Base-by-base conservation (phyloP, 2,888 invertebrate species). In the Diadegma fenestrale region DNA sequence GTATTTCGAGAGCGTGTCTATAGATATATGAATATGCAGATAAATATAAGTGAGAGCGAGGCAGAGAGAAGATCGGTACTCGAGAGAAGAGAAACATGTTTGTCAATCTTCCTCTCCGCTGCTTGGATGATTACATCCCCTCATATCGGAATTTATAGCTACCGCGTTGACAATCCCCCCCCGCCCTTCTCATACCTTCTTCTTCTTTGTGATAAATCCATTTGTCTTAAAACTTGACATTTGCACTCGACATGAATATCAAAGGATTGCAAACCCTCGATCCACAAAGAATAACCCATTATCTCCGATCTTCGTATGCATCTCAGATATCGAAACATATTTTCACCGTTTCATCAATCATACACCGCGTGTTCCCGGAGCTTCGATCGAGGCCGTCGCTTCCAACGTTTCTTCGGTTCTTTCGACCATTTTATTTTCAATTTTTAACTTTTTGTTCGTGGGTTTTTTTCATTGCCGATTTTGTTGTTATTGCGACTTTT, bases 41-140 rank as follows among this genome's bases (percentile, higher is more conserved):
- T 26, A 78, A 33, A 78, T 26, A 64, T 75, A 33, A 45, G 12
- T 14, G 10, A 14, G 17, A 37, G 37, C 37, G 37, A 37, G 37
- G 12, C 5, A 37, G 37, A 33, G 69, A 48, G 80, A 58, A 30
- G 71, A 76, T 69, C 64, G 76, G 71, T 64, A 72, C 66, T 64
- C 63, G 76, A 71, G 69, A 76, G 63, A 61, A 86, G 79, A 79
- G 81, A 82, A 84, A 86, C 84, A 86, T 84, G 84, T 84, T 84
- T 81, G 84, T 84, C 82, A 80, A 80, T 72, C 80, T 80, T 80
- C 80, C 73, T 54, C 73, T 54, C 30, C 80, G 64, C 41, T 73
- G 64, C 72, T 80, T 22, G 73, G 63, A 80, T 80, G 80, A 80
- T 80, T 80, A 80, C 80, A 80, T 43, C 51, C 41, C 61, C 81